These are phyloP conservation scores for Babylonia areolata DNA, from an alignment of 1,140 invertebrate genomes.

Conservation along the genomic window DNA sequence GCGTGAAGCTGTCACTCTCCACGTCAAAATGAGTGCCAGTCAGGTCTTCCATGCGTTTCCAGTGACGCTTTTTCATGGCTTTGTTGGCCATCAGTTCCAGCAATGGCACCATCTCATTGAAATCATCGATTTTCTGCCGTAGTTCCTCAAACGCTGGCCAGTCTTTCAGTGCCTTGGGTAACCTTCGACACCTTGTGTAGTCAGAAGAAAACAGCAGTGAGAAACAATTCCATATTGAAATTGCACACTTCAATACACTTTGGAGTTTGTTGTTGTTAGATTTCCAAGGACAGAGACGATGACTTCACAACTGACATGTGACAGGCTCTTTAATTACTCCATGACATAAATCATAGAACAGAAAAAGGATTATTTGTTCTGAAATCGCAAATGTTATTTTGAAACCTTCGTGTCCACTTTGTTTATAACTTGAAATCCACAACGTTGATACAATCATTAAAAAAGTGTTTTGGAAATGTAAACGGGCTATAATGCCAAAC, in stretches of 20 bases:
- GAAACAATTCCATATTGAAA: too few species aligned
- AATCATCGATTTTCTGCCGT: conserved; percentile 97
- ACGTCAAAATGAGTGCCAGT: conserved; percentile 76
- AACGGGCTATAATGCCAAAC: too few species aligned
- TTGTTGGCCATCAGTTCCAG: conserved; percentile 97
- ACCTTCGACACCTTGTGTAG: conserved; percentile 78
- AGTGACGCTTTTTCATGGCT: conserved; percentile 97
- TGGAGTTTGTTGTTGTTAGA: neutral
- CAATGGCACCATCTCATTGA: conserved; percentile 96
- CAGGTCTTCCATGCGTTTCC: conserved; percentile 94
- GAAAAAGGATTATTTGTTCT: too few species aligned
- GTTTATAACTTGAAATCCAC: too few species aligned
- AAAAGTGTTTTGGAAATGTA: too few species aligned
- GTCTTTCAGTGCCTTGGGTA: conserved; percentile 96
- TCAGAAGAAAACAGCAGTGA: too few species aligned
- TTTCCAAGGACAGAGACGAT: neutral
- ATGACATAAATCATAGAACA: too few species aligned
- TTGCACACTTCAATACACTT: neutral
- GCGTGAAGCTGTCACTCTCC: conserved; percentile 87
- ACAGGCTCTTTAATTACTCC: too few species aligned
- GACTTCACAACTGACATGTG: too few species aligned
- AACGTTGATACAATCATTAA: too few species aligned
- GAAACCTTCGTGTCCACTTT: too few species aligned
- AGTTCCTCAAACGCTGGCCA: conserved; percentile 97
- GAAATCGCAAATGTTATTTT: too few species aligned